These are phyloP conservation scores for Laothoe populi DNA, from an alignment of 2,888 invertebrate species.

Conservation along the genomic window DNA sequence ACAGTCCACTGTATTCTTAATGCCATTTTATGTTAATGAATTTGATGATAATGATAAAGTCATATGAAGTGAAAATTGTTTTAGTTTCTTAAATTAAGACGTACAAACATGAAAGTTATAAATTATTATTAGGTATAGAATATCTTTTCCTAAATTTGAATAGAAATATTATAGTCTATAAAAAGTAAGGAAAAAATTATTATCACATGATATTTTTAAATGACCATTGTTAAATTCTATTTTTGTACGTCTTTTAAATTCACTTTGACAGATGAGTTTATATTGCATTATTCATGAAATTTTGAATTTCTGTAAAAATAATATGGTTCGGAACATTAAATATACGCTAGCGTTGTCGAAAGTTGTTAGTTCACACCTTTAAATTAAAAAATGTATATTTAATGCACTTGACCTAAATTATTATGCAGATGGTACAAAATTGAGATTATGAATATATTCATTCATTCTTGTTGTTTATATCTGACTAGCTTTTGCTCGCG, in stretches of 20 bases:
- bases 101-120: too few relatives aligned
- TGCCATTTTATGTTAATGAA: slow-evolving; percentile 54
- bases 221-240: not conserved
- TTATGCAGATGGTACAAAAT: slow-evolving; percentile 5
- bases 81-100: too few relatives aligned
- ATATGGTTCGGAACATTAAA: slow-evolving; percentile 6
- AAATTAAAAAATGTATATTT: slow-evolving; percentile 5
- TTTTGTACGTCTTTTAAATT: not conserved
- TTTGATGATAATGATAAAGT: slow-evolving; percentile 44
- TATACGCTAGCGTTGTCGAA: not conserved
- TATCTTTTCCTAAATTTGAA: too few relatives aligned
- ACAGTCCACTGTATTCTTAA: slow-evolving; percentile 60
- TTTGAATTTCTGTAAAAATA: not conserved
- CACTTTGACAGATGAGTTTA: not conserved
- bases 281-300: not conserved
- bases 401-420: slow-evolving; percentile 1
- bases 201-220: not conserved
- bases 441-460: not conserved
- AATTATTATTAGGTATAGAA: too few relatives aligned
- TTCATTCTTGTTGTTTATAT: not conserved
- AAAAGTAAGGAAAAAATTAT: not conserved
- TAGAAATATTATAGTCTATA: too few relatives aligned
- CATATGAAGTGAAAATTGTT: slow-evolving; percentile 28
- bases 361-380: slow-evolving; percentile 13
- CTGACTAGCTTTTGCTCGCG: too few relatives aligned